phyloP scores from a whole-genome alignment of 2,113 vertebrate genomes.

The Megaceryle maxima region DNA sequence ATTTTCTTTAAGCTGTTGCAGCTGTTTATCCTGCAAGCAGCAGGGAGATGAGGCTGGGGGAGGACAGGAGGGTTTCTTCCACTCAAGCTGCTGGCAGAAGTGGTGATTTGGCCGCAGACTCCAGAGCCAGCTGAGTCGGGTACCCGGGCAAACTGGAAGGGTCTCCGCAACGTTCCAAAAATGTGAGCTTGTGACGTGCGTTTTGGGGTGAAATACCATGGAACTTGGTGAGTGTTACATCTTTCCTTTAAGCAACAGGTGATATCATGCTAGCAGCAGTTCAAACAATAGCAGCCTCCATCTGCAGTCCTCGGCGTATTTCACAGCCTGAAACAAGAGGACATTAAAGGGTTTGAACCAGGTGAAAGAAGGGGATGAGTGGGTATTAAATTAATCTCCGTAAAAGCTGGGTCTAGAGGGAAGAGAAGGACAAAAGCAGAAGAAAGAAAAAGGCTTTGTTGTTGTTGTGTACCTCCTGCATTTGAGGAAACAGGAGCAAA shows the following conservation, averaged over 20 bases:
- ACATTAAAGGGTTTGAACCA: not conserved
- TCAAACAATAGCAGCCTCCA: not conserved
- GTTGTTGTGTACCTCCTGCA: not conserved
- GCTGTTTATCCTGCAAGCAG: not conserved
- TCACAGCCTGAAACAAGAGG: not conserved
- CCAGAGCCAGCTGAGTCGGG: not conserved
- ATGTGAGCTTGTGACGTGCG: not conserved
- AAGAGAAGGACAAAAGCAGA: not conserved
- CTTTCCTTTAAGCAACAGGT: not conserved
- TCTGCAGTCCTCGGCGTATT: not conserved
- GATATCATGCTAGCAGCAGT: not conserved
- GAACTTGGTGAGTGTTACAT: not conserved
- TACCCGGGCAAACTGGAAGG: not conserved
- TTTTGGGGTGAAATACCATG: not conserved
- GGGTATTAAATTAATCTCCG: not conserved
- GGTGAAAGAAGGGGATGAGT: not conserved
- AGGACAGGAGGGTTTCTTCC: not conserved
- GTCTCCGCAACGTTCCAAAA: not conserved
- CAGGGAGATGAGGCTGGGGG: not conserved
- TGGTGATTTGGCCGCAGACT: not conserved
- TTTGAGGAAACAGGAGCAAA: not conserved
- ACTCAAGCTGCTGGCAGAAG: not conserved
- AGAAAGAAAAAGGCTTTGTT: not conserved
- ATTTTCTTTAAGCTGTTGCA: conserved; percentile 16
- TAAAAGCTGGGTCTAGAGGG: not conserved